phyloP scores from a whole-genome alignment of 2,888 invertebrate species.

The Eristalis pertinax region DNA sequence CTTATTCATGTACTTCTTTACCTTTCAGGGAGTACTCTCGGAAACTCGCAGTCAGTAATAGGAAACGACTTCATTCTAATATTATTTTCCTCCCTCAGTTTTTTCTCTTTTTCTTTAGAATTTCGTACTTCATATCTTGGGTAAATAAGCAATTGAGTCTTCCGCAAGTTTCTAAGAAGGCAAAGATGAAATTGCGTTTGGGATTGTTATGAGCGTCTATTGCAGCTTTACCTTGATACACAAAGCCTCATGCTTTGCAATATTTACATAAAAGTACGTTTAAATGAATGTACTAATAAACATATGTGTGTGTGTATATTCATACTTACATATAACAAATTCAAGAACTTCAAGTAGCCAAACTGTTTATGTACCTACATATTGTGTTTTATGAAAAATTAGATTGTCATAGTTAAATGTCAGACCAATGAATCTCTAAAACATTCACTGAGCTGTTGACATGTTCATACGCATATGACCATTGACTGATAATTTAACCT shows the following conservation, averaged over 20 bases:
- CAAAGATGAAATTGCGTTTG: slow-evolving; percentile 45
- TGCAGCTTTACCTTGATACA: slow-evolving; percentile 19
- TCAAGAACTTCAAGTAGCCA: background rate
- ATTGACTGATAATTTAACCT: too few relatives aligned
- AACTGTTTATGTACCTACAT: background rate
- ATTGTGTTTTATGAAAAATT: background rate
- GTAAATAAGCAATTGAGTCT: slow-evolving; percentile 60
- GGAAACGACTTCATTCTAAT: slow-evolving; percentile 61
- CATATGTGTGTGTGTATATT: background rate
- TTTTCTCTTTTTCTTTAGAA: slow-evolving; percentile 22
- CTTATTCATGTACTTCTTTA: slow-evolving; percentile 17
- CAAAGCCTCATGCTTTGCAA: slow-evolving; percentile 5
- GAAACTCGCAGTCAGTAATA: slow-evolving; percentile 33
- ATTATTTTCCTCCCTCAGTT: slow-evolving; percentile 53
- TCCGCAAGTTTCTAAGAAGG: slow-evolving; percentile 46
- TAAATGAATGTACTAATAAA: too few relatives aligned
- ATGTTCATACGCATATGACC: too few relatives aligned
- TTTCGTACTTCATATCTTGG: slow-evolving; percentile 52
- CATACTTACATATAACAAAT: background rate
- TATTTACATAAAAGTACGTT: background rate
- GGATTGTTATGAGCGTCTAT: slow-evolving; percentile 35
- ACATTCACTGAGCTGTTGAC: too few relatives aligned
- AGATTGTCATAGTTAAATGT: background rate
- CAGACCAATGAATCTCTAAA: too few relatives aligned
- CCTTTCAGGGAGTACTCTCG: slow-evolving; percentile 48